Conservation (phyloP, 2,113 vertebrate genomes). For the Callaeas wilsoni region DNA sequence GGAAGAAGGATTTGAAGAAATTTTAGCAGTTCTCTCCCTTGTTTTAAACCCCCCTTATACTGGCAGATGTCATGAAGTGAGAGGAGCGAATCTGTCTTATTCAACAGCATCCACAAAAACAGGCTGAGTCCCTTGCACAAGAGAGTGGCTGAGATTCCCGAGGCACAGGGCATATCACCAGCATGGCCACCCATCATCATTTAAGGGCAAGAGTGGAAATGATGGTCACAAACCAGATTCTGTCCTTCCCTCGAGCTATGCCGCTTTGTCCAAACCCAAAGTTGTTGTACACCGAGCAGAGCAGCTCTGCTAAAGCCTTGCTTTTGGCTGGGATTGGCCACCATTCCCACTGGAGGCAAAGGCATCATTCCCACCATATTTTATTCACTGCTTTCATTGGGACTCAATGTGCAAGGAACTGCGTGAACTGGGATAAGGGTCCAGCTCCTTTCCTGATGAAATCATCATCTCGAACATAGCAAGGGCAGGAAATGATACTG, state of each 20-base stretch:
- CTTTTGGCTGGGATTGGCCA: not conserved
- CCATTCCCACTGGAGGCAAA: not conserved
- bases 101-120: conserved; percentile 30
- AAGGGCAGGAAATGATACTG: conserved; percentile 12
- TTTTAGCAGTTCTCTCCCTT: not conserved
- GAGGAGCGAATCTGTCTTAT: not conserved
- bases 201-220: not conserved
- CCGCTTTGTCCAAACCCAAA: not conserved
- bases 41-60: not conserved
- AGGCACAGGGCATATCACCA: fast-evolving
- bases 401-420: not conserved
- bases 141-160: not conserved
- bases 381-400: not conserved
- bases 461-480: not conserved
- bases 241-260: fast-evolving
- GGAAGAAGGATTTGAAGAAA: not conserved
- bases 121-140: not conserved
- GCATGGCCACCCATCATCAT: not conserved
- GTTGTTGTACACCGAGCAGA: not conserved
- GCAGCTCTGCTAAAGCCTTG: not conserved
- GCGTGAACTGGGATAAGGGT: not conserved
- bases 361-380: not conserved
- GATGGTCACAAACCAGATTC: not conserved
- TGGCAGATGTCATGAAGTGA: not conserved
- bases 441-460: not conserved